Conservation (phyloP, 2,888 invertebrate species). For the Hydroisotoma schaefferi region DNA sequence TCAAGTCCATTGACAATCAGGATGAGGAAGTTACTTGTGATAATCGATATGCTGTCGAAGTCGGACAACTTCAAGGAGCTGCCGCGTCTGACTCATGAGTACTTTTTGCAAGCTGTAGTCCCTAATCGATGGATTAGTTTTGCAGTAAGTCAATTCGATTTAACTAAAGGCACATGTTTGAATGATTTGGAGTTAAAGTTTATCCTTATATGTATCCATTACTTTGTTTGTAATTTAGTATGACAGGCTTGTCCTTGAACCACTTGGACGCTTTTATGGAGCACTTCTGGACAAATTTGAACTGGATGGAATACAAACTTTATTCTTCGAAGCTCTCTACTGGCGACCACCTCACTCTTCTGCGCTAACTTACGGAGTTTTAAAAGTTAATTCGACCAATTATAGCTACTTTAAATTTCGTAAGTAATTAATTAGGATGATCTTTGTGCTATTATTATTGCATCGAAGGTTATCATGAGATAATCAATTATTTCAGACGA, state of each 20-base stretch:
- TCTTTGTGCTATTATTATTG: too few relatives aligned
- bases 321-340: slow-evolving; percentile 11
- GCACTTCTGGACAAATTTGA: too few relatives aligned
- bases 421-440: too few relatives aligned
- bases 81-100: background rate
- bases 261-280: slow-evolving; percentile 19
- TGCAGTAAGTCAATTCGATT: too few relatives aligned
- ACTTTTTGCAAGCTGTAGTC: background rate
- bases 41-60: too few relatives aligned
- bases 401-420: slow-evolving; percentile 4
- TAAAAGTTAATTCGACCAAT: slow-evolving; percentile 1
- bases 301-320: background rate
- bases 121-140: background rate
- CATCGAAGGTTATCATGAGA: too few relatives aligned
- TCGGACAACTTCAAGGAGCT: too few relatives aligned
- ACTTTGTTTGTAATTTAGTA: background rate
- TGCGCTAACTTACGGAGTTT: slow-evolving; percentile 13
- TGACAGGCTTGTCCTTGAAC: background rate
- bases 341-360: slow-evolving; percentile 15
- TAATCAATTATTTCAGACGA: background rate
- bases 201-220: background rate
- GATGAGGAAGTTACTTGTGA: too few relatives aligned
- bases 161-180: too few relatives aligned
- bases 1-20: too few relatives aligned
- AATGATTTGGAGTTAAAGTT: too few relatives aligned